Percentiles rank a stretch among this genome's conserved stretches.
phyloP scores from a whole-genome alignment of 2,888 invertebrate genomes.

The Hemistola chrysoprasaria region DNA sequence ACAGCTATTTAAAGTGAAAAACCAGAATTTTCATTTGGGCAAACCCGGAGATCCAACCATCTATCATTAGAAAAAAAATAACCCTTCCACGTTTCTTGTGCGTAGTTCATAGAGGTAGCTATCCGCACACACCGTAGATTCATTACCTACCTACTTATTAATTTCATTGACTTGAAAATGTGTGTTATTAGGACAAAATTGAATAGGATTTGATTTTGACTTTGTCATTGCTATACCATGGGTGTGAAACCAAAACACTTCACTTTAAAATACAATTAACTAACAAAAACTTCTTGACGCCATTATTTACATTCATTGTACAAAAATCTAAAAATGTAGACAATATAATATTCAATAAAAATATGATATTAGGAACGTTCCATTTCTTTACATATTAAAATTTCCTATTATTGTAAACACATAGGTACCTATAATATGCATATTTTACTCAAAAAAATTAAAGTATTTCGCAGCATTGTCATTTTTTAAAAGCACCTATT shows the following conservation, averaged over 20 bases:
- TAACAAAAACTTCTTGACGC: constrained; percentile 5
- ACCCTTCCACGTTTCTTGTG: no score
- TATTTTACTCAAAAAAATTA: constrained; percentile 17
- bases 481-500: constrained; percentile 26
- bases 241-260: constrained; percentile 4
- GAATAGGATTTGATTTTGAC: no score
- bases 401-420: constrained; percentile 5
- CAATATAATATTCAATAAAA: no score
- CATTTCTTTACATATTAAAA: constrained; percentile 10
- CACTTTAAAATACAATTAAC: not conserved
- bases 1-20: no score
- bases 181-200: no score
- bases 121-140: no score
- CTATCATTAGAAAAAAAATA: no score
- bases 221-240: constrained; percentile 2
- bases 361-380: constrained; percentile 14
- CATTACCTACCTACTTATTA: no score
- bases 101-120: no score
- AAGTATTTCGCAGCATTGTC: constrained; percentile 18
- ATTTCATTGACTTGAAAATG: no score
- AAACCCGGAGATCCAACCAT: no score
- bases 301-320: constrained; percentile 16
- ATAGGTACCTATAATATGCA: not conserved
- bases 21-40: no score
- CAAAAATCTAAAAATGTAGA: not conserved